Conservation (phyloP, 2,113 vertebrate species). For the Pelecanus crispus region DNA sequence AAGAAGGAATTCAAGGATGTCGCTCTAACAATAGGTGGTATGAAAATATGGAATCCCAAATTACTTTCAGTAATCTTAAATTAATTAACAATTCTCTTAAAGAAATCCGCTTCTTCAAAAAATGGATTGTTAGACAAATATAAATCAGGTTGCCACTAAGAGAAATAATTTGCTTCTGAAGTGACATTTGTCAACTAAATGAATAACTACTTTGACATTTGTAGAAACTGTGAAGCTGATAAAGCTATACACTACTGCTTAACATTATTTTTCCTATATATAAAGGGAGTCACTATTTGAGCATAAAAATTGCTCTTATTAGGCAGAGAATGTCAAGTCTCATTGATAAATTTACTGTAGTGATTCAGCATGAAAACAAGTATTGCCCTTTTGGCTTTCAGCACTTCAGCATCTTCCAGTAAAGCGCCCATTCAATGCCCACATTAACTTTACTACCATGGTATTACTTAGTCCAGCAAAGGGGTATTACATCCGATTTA, state of each 20-base stretch:
- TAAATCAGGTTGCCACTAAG: background rate
- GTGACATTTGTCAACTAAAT: slow-evolving; percentile 30
- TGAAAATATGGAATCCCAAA: background rate
- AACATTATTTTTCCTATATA: background rate
- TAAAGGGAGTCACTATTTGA: slow-evolving; percentile 21
- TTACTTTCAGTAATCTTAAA: background rate
- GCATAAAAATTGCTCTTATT: slow-evolving; percentile 46
- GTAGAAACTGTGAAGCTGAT: background rate
- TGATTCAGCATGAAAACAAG: slow-evolving; percentile 9
- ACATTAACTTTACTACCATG: background rate
- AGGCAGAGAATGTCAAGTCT: slow-evolving; percentile 38
- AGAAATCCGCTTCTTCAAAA: background rate
- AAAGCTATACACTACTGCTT: background rate
- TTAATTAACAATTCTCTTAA: background rate
- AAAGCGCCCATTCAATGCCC: background rate
- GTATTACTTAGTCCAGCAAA: background rate
- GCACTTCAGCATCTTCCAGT: background rate
- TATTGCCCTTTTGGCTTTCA: background rate
- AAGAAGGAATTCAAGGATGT: background rate
- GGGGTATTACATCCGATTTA: accelerated
- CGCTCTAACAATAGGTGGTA: background rate
- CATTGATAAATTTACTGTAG: slow-evolving; percentile 40
- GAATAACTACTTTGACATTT: slow-evolving; percentile 35
- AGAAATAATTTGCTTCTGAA: slow-evolving; percentile 1
- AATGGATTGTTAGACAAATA: background rate